Base-by-base conservation (phyloP, 2,888 invertebrate genomes). In the Endomychus coccineus region DNA sequence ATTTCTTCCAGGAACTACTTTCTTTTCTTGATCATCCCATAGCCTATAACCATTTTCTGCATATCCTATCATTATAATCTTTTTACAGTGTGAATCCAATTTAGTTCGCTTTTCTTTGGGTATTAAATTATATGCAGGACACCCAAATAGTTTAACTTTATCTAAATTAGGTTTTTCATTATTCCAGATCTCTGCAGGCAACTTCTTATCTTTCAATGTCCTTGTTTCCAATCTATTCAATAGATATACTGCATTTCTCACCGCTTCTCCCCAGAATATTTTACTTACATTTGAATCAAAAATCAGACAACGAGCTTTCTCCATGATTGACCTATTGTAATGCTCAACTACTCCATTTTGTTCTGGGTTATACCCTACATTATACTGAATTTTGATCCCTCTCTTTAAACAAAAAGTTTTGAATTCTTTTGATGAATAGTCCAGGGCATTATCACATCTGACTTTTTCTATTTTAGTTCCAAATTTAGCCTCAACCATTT, bases 401-500 rank as follows among this genome's bases (percentile, higher is more conserved):
- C 35, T 36, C n/a, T 32, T 11, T 13, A 13, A 14, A 43, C 43
- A 43, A 29, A 17, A 33, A 27, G 14, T 10, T 31, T 15, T 24
- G 19, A 25, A 30, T 34, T 36, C 38, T 58, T 55, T 5, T 3
- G 44, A 43, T n/a, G 21, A 14, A 24, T 48, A 51, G 38, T 55
- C 50, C n/a, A 48, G 45, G 9, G 52, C 51, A 31, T 53, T 51
- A 24, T 53, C 51, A 36, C 44, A 44, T 36, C 49, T 37, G 6
- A 53, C n/a, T 13, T 34, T 39, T 16, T 44, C 44, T 13, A 51
- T 42, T 39, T 44, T 49, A 16, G 12, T 17, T 17, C 40, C 40
- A 32, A 46, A 43, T 21, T 36, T 29, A 15, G 28, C 13, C 13
- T 36, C 22, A 10, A 36, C 35, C 25, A 42, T 23, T 4, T 19